phyloP scores from a whole-genome alignment of 2,113 vertebrate species.

The Chionis minor region DNA sequence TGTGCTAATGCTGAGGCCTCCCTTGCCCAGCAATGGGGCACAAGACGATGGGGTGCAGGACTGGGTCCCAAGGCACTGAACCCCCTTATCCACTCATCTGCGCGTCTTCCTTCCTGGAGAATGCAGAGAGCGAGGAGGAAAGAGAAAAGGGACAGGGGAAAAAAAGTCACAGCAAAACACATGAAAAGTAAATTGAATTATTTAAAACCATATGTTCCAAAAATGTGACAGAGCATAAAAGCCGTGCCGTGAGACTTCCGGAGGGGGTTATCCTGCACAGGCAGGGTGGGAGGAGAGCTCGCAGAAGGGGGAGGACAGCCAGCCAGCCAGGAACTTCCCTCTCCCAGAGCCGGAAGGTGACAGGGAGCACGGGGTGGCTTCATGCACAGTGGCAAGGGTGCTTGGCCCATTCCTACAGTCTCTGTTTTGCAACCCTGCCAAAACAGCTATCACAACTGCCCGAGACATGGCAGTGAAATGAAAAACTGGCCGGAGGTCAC shows the following conservation, averaged over 20 bases:
- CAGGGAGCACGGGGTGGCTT: not conserved
- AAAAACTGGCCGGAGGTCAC: not conserved
- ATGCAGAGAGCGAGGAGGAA: not conserved
- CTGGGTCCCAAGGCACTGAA: not conserved
- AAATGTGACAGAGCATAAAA: slow-evolving; percentile 69
- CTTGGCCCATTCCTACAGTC: not conserved
- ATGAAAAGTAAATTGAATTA: slow-evolving; percentile 76
- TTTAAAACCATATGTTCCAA: slow-evolving; percentile 76
- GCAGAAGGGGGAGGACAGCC: not conserved
- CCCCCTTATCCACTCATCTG: not conserved
- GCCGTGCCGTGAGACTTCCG: slow-evolving; percentile 54
- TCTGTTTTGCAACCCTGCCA: not conserved
- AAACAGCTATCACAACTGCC: not conserved
- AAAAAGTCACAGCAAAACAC: slow-evolving; percentile 61
- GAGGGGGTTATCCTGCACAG: slow-evolving; percentile 17
- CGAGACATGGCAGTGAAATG: accelerated
- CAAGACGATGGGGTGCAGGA: not conserved
- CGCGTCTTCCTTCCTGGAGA: not conserved
- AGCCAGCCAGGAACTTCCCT: not conserved
- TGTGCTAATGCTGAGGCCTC: not conserved
- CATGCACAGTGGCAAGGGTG: not conserved
- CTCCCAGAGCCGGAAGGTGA: not conserved
- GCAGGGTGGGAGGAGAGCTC: slow-evolving; percentile 2
- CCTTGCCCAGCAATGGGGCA: not conserved
- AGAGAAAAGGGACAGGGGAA: slow-evolving; percentile 60